Evolutionary conservation across 2,797 vertebrate species (phyloP).

Genomic region (Eutrigla gurnardus): DNA sequence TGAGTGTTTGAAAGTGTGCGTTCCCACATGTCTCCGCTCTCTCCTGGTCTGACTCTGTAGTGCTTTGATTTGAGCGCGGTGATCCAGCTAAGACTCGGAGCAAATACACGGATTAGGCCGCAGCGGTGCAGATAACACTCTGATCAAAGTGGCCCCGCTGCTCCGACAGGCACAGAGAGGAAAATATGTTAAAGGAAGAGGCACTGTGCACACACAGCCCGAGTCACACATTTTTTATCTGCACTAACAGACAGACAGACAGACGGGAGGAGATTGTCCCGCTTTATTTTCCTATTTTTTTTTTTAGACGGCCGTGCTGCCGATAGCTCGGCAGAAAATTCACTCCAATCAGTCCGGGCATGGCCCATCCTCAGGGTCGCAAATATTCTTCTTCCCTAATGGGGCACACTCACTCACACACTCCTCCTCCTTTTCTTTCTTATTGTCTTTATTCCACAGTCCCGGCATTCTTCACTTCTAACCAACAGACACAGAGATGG

Average conservation of each 20-base stretch:
- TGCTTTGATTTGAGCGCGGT: conserved; percentile 85
- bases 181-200: conserved; percentile 83
- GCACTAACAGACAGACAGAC: conserved; percentile 63
- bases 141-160: conserved; percentile 86
- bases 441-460: conserved; percentile 40
- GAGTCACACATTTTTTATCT: conserved; percentile 74
- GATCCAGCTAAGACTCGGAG: conserved; percentile 86
- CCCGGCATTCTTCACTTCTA: conserved; percentile 20
- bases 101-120: conserved; percentile 87
- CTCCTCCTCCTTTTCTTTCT: conserved; percentile 27
- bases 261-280: conserved; percentile 74
- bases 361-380: conserved; percentile 60
- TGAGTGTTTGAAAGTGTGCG: conserved; percentile 68
- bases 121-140: conserved; percentile 83
- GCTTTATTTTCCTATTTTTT: conserved; percentile 79
- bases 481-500: not conserved
- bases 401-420: conserved; percentile 50
- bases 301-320: conserved; percentile 73
- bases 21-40: conserved; percentile 71
- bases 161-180: conserved; percentile 78
- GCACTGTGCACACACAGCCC: conserved; percentile 42
- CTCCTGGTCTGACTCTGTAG: conserved; percentile 79
- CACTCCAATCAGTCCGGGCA: conserved; percentile 72
- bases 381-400: conserved; percentile 68
- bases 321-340: conserved; percentile 71